These are phyloP conservation scores for Vimba vimba DNA, from an alignment of 2,113 vertebrate species.

Conservation along the genomic window DNA sequence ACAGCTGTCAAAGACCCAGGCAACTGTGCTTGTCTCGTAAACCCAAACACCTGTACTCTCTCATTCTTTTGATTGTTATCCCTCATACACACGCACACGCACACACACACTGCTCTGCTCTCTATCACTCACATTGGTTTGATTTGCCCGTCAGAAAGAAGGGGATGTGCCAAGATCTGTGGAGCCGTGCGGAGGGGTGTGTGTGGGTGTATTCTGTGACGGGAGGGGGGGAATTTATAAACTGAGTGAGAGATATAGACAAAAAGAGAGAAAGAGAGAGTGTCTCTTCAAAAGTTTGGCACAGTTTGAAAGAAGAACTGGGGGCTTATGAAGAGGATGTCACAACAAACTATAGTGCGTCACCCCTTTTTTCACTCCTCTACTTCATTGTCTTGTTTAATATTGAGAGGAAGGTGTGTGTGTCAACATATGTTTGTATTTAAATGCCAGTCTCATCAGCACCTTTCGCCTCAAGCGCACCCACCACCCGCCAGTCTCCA, in stretches of 20 bases:
- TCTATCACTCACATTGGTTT: slow-evolving; percentile 87
- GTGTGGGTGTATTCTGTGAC: slow-evolving; percentile 46
- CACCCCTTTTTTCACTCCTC: neutral
- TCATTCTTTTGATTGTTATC: slow-evolving; percentile 92
- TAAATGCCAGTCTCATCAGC: slow-evolving; percentile 6
- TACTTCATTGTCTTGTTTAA: slow-evolving; percentile 14
- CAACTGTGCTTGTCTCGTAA: slow-evolving; percentile 89
- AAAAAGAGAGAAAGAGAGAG: slow-evolving; percentile 67
- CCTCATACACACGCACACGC: slow-evolving; percentile 63
- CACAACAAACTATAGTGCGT: slow-evolving; percentile 47
- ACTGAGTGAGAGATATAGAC: slow-evolving; percentile 75
- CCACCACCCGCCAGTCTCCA: neutral
- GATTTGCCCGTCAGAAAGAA: slow-evolving; percentile 84
- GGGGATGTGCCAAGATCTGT: slow-evolving; percentile 84
- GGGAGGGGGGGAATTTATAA: slow-evolving; percentile 85
- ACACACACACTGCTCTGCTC: slow-evolving; percentile 69
- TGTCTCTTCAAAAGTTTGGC: slow-evolving; percentile 81
- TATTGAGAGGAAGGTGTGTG: neutral
- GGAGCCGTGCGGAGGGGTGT: slow-evolving; percentile 67
- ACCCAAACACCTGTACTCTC: slow-evolving; percentile 96
- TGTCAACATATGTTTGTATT: slow-evolving; percentile 9
- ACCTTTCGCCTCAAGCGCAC: neutral
- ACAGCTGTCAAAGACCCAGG: slow-evolving; percentile 89
- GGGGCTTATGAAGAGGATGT: slow-evolving; percentile 69
- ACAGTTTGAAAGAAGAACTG: slow-evolving; percentile 76